A percentile compares a stretch with the other conserved stretches of the same genome.
Evolutionary conservation across 2,888 invertebrate genomes (phyloP).

Genomic region (Nephrotoma appendiculata): DNA sequence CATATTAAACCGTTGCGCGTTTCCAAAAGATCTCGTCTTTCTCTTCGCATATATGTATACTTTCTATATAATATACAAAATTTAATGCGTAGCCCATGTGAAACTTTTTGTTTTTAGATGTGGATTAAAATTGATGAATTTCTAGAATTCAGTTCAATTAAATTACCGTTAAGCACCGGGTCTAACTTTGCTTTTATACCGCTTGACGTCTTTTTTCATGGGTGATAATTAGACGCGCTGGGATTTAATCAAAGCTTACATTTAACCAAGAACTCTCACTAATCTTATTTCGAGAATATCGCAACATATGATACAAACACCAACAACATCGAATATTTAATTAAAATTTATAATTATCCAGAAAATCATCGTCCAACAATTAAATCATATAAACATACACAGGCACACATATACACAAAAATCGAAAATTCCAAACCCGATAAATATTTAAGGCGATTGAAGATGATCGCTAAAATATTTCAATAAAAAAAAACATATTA

Average conservation of each 20-base stretch:
- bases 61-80: neutral
- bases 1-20: neutral
- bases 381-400: neutral
- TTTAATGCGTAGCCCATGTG: neutral
- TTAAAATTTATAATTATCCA: neutral
- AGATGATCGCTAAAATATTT: neutral
- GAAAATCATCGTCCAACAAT: neutral
- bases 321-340: neutral
- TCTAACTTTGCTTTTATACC: neutral
- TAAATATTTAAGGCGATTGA: slow-evolving; percentile 3
- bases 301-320: neutral
- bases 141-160: neutral
- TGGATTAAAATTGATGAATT: neutral
- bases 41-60: neutral
- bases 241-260: neutral
- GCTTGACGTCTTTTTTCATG: neutral
- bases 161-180: neutral
- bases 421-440: neutral
- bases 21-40: neutral
- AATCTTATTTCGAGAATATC: neutral
- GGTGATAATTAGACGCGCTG: neutral
- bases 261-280: neutral
- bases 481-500: neutral
- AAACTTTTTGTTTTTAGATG: neutral
- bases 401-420: neutral